Evolutionary conservation across 2,797 vertebrate genomes (phyloP).

Genomic region (Sparidentex hasta): DNA sequence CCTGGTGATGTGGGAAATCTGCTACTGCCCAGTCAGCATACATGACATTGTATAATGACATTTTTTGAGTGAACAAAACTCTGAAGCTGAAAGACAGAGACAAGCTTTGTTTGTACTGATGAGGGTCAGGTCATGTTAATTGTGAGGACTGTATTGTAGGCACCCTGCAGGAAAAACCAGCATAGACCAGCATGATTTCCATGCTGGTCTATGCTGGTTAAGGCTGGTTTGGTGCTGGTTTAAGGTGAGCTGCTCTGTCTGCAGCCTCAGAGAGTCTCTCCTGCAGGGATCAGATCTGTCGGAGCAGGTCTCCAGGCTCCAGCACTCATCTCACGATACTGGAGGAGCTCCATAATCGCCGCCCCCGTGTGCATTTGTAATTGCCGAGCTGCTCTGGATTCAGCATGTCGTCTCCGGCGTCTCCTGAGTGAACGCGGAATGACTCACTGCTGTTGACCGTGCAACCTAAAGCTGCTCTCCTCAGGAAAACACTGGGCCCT

Average conservation of each 20-base stretch:
- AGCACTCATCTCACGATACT: constrained; percentile 6
- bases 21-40: neutral
- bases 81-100: neutral
- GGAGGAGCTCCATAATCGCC: constrained; percentile 44
- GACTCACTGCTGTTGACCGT: neutral
- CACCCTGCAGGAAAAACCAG: no score
- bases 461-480: no score
- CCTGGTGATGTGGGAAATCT: neutral
- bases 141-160: no score
- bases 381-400: constrained; percentile 50
- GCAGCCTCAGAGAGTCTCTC: neutral
- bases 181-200: no score
- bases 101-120: neutral
- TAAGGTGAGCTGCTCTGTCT: neutral
- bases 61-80: neutral
- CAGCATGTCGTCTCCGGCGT: constrained; percentile 36
- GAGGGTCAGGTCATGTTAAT: no score
- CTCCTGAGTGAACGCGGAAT: no score
- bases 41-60: neutral
- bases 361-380: constrained; percentile 60
- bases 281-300: neutral
- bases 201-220: no score
- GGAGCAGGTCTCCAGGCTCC: constrained; percentile 40
- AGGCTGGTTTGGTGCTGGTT: no score
- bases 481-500: neutral